phyloP scores from a whole-genome alignment of 2,113 vertebrate species.

The Apaloderma vittatum region DNA sequence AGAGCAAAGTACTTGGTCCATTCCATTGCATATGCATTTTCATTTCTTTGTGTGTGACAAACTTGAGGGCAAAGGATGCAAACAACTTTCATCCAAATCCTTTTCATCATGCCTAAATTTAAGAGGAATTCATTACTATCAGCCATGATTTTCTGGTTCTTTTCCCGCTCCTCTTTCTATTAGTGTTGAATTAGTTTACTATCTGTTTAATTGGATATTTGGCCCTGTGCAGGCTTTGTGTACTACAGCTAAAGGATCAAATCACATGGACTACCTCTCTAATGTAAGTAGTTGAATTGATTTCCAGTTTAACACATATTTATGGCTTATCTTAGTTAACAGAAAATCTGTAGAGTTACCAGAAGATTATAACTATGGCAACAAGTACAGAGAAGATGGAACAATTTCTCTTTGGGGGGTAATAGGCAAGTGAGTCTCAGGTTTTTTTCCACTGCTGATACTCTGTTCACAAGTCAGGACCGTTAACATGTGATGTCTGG shows the following conservation, averaged over 20 bases:
- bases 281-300: background rate
- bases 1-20: background rate
- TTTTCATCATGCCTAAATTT: background rate
- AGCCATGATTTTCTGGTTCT: background rate
- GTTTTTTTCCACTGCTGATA: background rate
- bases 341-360: background rate
- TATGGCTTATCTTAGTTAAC: conserved; percentile 1
- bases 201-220: background rate
- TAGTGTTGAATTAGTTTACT: background rate
- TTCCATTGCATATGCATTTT: background rate
- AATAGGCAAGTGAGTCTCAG: background rate
- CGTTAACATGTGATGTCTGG: background rate
- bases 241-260: background rate
- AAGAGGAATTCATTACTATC: background rate
- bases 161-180: background rate
- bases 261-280: background rate
- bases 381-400: background rate
- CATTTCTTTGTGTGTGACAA: background rate
- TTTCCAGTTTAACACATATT: background rate
- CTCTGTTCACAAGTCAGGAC: background rate
- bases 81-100: background rate
- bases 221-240: background rate
- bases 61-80: background rate
- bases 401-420: background rate
- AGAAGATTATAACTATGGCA: conserved; percentile 7